Evolutionary conservation across 2,113 vertebrate species (phyloP).

Genomic region (Arothron firmamentum): DNA sequence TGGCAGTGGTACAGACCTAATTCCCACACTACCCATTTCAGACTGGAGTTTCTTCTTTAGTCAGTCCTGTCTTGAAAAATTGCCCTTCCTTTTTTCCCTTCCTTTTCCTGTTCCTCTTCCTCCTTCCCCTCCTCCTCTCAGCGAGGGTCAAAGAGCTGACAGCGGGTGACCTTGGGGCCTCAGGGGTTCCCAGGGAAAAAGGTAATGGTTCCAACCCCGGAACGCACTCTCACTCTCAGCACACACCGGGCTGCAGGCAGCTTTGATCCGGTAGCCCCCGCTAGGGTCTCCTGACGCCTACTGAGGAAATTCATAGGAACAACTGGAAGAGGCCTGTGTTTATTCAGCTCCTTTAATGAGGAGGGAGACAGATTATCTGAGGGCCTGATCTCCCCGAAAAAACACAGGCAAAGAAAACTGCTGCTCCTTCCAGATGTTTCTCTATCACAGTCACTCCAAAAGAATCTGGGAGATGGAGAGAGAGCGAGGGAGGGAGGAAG

Average conservation of each 20-base stretch:
- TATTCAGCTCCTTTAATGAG: conserved; percentile 83
- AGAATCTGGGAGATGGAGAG: conserved; percentile 46
- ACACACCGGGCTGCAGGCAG: conserved; percentile 58
- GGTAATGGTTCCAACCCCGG: conserved; percentile 71
- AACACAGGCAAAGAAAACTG: conserved; percentile 70
- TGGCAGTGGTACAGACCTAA: conserved; percentile 42
- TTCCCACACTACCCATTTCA: conserved; percentile 7
- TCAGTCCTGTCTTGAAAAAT: conserved; percentile 9
- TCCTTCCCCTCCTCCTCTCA: conserved; percentile 34
- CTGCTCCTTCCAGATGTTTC: conserved; percentile 77
- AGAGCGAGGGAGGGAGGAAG: conserved; percentile 9
- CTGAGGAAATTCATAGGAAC: conserved; percentile 81
- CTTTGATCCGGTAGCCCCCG: conserved; percentile 76
- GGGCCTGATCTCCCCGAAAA: conserved; percentile 71
- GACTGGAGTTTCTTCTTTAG: not conserved
- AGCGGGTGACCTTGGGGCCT: conserved; percentile 63
- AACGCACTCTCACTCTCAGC: conserved; percentile 63
- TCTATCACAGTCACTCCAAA: conserved; percentile 69
- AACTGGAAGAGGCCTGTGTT: conserved; percentile 81
- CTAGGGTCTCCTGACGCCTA: conserved; percentile 75
- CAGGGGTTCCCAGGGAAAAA: conserved; percentile 62
- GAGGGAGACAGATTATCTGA: conserved; percentile 78
- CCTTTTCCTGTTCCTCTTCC: conserved; percentile 7
- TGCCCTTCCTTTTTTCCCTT: not conserved
- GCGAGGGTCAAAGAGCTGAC: conserved; percentile 60